Evolutionary conservation across 2,888 invertebrate species (phyloP), one percentile per base, ranked within the genome.

Genomic region (Tinea trinotella): DNA sequence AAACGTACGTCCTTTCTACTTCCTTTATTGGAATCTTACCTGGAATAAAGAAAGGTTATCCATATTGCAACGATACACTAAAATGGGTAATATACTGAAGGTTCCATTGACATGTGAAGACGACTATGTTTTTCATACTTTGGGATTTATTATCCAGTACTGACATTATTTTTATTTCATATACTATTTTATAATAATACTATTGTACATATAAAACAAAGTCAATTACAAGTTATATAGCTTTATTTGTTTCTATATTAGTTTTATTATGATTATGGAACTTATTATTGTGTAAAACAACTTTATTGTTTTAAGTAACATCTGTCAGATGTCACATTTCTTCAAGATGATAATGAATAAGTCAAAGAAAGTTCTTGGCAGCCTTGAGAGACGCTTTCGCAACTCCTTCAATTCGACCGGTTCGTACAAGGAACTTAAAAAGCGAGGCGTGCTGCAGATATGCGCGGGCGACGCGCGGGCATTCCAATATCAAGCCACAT

Each of bases 321-420:
- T n/a, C n/a, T n/a, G n/a, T n/a, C n/a, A n/a, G 7, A 4, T 13
- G 40, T 4, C 40, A 40, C n/a, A 13, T 13, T 6, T n/a, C 13
- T 2, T 1, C n/a, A 13, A 40, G 13, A 40, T 40, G 40, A 40
- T 40, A 40, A 40, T 40, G 13, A 13, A 40, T 15, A 30, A 40
- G 13, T 15, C 19, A 59, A 64, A 61, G 64, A 65, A 64, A 65
- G 65, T 61, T 58, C 48, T 20, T 7, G 40, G 40, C 20, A 62
- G 60, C 62, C 63, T 64, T 64, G 63, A 61, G 55, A 46, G 22
- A 15, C 57, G 62, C 62, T 65, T 63, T 63, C 63, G 64, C 64
- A 59, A 61, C 61, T 44, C 52, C 54, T 24, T 46, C 36, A 44
- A 46, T 24, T 56, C 59, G 59, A 64, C 65, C 63, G 62, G 65